These are phyloP conservation scores for Podilymbus podiceps DNA, from an alignment of 2,113 vertebrate species.

Conservation along the genomic window DNA sequence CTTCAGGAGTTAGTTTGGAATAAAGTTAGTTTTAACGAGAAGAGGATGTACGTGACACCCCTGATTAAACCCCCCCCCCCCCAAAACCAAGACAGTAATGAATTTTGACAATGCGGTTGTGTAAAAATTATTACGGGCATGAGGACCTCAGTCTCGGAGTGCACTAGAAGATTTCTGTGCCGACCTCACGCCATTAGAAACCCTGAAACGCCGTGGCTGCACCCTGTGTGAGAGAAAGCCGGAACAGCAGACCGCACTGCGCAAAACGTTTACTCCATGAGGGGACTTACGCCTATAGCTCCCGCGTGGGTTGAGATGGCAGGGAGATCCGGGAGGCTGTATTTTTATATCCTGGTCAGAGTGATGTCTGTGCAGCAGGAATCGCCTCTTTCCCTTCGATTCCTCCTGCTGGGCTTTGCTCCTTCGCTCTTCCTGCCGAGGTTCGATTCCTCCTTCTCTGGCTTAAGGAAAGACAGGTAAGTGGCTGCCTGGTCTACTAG, in stretches of 20 bases:
- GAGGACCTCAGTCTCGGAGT: background rate
- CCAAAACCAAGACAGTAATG: background rate
- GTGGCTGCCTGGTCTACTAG: background rate
- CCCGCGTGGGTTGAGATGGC: background rate
- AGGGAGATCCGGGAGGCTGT: background rate
- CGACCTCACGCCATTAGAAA: background rate
- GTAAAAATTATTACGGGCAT: rapidly evolving
- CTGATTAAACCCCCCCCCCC: background rate
- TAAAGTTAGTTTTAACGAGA: background rate
- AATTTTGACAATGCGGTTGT: background rate
- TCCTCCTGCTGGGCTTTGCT: background rate
- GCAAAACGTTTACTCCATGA: background rate
- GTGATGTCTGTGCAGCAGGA: background rate
- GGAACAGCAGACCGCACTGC: background rate
- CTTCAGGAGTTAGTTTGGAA: background rate
- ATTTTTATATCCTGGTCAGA: background rate
- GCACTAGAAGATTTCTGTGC: background rate
- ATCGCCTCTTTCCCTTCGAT: background rate
- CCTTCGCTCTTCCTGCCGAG: background rate
- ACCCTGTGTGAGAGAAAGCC: background rate
- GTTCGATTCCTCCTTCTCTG: background rate
- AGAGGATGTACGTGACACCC: background rate
- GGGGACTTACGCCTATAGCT: background rate
- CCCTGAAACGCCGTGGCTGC: background rate
- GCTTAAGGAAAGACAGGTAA: background rate